Percentiles rank a stretch among this genome's conserved stretches.
Conservation (phyloP, 1,140 invertebrate genomes). For the Drosophila elegans region DNA sequence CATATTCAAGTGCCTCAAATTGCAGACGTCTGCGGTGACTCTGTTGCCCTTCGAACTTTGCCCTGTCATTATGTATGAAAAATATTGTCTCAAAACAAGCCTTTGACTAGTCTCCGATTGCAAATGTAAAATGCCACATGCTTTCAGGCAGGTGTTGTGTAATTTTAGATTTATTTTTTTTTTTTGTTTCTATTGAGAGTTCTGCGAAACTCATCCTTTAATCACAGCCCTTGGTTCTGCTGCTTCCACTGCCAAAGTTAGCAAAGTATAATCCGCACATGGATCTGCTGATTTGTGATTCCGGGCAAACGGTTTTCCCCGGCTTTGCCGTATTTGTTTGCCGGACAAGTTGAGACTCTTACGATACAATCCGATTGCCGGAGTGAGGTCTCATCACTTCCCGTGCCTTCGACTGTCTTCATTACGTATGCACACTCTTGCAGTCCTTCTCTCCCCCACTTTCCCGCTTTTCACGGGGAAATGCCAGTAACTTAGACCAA, state of each 20-base stretch:
- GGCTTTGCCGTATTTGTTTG: slow-evolving; percentile 2
- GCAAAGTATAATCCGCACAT: neutral
- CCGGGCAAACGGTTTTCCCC: neutral
- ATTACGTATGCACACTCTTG: slow-evolving; percentile 70
- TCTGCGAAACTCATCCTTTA: neutral
- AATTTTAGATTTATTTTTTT: too few species aligned
- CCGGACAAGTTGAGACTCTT: slow-evolving; percentile 44
- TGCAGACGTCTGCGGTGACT: slow-evolving; percentile 3
- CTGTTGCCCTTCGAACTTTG: neutral
- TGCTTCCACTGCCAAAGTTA: neutral
- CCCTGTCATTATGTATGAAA: slow-evolving; percentile 16
- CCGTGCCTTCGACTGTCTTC: slow-evolving; percentile 46
- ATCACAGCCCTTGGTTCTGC: neutral
- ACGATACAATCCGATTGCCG: slow-evolving; percentile 61
- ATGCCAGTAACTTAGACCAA: slow-evolving; percentile 36
- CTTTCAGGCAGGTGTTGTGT: neutral
- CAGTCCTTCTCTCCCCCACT: neutral
- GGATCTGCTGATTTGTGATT: neutral
- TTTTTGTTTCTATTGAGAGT: neutral
- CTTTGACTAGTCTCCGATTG: slow-evolving; percentile 3
- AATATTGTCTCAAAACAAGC: slow-evolving; percentile 9
- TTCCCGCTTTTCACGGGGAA: slow-evolving; percentile 11
- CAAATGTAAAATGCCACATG: neutral
- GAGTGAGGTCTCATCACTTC: slow-evolving; percentile 18
- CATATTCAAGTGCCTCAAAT: slow-evolving; percentile 32